A percentile compares a stretch with the other conserved stretches of the same genome.
phyloP scores from a whole-genome alignment of 2,797 vertebrate genomes.

The Lerista edwardsae region DNA sequence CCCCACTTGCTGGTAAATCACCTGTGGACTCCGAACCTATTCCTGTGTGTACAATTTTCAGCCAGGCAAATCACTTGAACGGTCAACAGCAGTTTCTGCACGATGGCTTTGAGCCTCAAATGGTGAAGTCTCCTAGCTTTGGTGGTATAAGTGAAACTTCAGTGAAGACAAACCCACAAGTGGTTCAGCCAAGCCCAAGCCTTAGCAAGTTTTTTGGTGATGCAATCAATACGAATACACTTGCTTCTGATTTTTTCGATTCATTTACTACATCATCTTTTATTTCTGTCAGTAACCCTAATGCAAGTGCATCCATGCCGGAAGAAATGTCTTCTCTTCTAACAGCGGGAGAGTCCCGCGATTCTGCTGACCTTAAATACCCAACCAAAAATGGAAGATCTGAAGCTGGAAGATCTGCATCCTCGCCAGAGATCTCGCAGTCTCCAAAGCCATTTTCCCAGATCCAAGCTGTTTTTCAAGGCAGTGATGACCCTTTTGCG shows the following conservation, averaged over 20 bases:
- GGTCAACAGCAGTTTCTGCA: constrained; percentile 79
- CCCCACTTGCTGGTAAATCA: constrained; percentile 37
- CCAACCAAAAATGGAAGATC: constrained; percentile 65
- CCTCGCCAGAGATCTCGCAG: constrained; percentile 69
- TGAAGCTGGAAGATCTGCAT: constrained; percentile 57
- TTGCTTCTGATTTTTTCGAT: constrained; percentile 95
- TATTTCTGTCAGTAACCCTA: constrained; percentile 95
- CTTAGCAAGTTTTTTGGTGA: constrained; percentile 96
- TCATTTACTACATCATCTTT: constrained; percentile 93
- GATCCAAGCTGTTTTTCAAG: constrained; percentile 92
- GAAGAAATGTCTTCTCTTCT: constrained; percentile 80
- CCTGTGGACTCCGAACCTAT: constrained; percentile 77
- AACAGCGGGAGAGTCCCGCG: constrained; percentile 53
- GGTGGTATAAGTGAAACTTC: constrained; percentile 82
- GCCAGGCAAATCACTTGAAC: constrained; percentile 78
- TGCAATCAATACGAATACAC: constrained; percentile 79
- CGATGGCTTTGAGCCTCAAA: constrained; percentile 93
- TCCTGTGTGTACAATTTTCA: constrained; percentile 96
- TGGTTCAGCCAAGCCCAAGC: constrained; percentile 96
- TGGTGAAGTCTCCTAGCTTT: constrained; percentile 96
- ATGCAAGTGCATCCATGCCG: constrained; percentile 79
- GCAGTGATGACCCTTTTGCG: constrained; percentile 91
- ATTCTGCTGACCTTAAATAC: constrained; percentile 67
- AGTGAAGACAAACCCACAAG: constrained; percentile 80
- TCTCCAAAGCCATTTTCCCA: constrained; percentile 85